phyloP scores from a whole-genome alignment of 2,888 invertebrate species.

The Malthinus flaveolus region DNA sequence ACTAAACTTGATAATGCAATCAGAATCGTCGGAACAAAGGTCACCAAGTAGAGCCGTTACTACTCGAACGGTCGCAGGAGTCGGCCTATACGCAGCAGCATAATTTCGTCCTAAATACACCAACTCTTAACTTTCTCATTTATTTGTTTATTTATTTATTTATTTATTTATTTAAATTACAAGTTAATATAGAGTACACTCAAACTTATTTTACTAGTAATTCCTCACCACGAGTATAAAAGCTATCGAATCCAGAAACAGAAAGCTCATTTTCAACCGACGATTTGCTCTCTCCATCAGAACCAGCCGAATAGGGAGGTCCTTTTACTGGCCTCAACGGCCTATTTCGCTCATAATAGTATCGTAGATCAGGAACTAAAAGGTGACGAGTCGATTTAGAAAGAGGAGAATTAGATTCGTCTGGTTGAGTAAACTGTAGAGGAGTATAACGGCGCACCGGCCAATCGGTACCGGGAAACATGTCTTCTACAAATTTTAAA shows the following conservation, averaged over 20 bases:
- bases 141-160: constrained; percentile 10
- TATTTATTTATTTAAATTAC: constrained; percentile 7
- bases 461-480: constrained; percentile 73
- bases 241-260: constrained; percentile 43
- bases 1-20: constrained; percentile 72
- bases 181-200: too few species aligned
- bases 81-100: constrained; percentile 62
- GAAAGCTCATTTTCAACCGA: constrained; percentile 44
- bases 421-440: constrained; percentile 78
- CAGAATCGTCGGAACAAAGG: constrained; percentile 69
- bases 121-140: background rate
- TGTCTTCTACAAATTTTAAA: constrained; percentile 58
- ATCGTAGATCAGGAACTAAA: constrained; percentile 68
- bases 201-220: constrained; percentile 11
- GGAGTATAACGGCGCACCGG: constrained; percentile 77
- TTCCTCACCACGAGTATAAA: constrained; percentile 51
- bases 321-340: constrained; percentile 44
- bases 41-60: constrained; percentile 75
- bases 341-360: constrained; percentile 63
- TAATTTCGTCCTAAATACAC: constrained; percentile 40
- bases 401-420: constrained; percentile 69
- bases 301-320: constrained; percentile 44
- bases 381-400: constrained; percentile 82
- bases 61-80: constrained; percentile 65
- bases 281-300: constrained; percentile 42